Conservation (phyloP, 2,888 invertebrate genomes). For the Sclerodermus sp. region DNA sequence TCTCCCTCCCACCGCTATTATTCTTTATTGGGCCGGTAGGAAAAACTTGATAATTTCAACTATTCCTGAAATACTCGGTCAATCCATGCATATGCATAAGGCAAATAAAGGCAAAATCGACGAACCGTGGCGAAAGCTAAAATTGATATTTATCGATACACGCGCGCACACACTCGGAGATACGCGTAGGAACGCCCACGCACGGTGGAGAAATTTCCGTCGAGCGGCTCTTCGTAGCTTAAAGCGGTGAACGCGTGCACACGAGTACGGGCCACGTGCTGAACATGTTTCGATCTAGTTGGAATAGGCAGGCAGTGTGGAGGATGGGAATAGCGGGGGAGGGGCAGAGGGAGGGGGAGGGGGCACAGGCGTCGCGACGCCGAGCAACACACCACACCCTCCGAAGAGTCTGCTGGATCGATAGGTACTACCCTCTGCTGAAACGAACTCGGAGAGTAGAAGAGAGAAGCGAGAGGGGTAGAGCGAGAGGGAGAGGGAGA, state of each 20-base stretch:
- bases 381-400: conserved; percentile 40
- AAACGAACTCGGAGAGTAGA: conserved; percentile 8
- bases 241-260: conserved; percentile 15
- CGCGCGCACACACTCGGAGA: no score
- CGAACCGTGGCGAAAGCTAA: no score
- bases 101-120: no score
- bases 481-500: conserved; percentile 13
- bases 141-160: no score
- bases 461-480: conserved; percentile 12
- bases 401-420: conserved; percentile 35
- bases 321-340: conserved; percentile 5
- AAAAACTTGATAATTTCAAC: no score
- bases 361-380: conserved; percentile 33
- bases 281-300: conserved; percentile 25
- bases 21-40: no score
- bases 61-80: no score
- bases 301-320: conserved; percentile 9
- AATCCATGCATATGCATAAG: no score
- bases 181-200: no score
- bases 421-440: conserved; percentile 33
- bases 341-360: conserved; percentile 8
- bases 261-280: conserved; percentile 39
- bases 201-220: no score
- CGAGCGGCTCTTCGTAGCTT: conserved; percentile 6
- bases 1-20: no score